Evolutionary conservation across 2,113 vertebrate species (phyloP), one percentile per base, ranked within the genome.

Genomic region (Silurus meridionalis): DNA sequence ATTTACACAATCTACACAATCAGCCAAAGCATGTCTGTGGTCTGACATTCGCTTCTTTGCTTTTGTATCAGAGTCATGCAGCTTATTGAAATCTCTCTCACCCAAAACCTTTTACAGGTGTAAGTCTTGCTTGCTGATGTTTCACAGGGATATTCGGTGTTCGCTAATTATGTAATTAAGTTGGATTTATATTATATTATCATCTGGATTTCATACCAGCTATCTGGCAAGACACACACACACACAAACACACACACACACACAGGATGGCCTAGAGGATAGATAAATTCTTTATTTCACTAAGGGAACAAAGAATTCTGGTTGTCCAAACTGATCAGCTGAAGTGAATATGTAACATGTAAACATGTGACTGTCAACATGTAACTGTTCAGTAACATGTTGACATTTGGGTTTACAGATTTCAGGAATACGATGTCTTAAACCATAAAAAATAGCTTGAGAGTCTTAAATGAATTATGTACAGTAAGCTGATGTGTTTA

Each of bases 191-290:
- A n/a, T 25, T n/a, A n/a, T 77, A 77, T 75, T 78, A 78, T 77
- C 23, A 77, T 25, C 21, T 77, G 74, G 74, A 1, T 55, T 14
- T 53, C 5, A 13, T 77, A 21, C 19, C 37, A 10, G 17, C 48
- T 75, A n/a, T 50, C 50, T 7, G 5, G 55, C 55, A 57, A 81
- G 64, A 80, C 86, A 72, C 86, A 84, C 86, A 84, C 75, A 75
- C 53, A 84, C 82, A 61, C 84, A 80, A 74, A 67, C 67, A 66
- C 84, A 87, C 64, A 64, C 64, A 78, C 84, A 80, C 61, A 58
- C 28, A 83, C 46, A 23, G 9, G 71, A 80, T 4, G 77, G 57
- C 28, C 57, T 46, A 6, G 28, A 19, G 57, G 28, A 80, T 28
- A 50, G 67, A 74, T 58, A 37, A 28, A 80, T 37, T 23, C 15